Evolutionary conservation across 2,888 invertebrate genomes (phyloP).

Genomic region (Cecidostiba fungosa): DNA sequence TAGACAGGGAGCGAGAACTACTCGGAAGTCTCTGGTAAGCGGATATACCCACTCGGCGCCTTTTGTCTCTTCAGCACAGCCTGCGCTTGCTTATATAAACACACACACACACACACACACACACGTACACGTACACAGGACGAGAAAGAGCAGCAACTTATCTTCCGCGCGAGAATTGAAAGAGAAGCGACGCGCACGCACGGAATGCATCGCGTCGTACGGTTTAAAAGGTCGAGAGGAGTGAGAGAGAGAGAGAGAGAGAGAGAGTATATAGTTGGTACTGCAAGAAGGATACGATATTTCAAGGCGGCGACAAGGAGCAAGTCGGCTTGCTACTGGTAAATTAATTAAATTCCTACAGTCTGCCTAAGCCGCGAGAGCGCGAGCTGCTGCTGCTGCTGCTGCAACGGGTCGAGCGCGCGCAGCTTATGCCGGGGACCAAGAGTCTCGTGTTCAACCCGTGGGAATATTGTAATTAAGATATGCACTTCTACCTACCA

Average conservation of each 20-base stretch:
- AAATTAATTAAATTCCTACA: conserved; percentile 77
- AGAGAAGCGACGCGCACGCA: conserved; percentile 31
- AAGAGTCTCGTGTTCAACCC: conserved; percentile 72
- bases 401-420: background rate
- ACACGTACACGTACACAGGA: background rate
- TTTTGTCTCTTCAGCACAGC: background rate
- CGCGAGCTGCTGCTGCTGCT: conserved; percentile 1
- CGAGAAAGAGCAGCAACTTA: conserved; percentile 32
- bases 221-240: conserved; percentile 19
- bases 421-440: conserved; percentile 61
- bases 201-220: conserved; percentile 24
- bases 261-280: background rate
- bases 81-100: background rate
- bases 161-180: conserved; percentile 35
- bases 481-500: conserved; percentile 74
- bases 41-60: conserved; percentile 31
- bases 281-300: conserved; percentile 72
- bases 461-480: conserved; percentile 78
- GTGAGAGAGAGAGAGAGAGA: conserved; percentile 17
- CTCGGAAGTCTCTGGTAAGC: conserved; percentile 37
- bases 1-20: background rate
- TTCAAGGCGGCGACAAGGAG: conserved; percentile 74
- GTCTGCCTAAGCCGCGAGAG: conserved; percentile 66
- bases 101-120: too few species aligned
- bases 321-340: conserved; percentile 72